These are phyloP conservation scores for Microctonus brassicae DNA, from an alignment of 2,888 invertebrate species.

Conservation along the genomic window DNA sequence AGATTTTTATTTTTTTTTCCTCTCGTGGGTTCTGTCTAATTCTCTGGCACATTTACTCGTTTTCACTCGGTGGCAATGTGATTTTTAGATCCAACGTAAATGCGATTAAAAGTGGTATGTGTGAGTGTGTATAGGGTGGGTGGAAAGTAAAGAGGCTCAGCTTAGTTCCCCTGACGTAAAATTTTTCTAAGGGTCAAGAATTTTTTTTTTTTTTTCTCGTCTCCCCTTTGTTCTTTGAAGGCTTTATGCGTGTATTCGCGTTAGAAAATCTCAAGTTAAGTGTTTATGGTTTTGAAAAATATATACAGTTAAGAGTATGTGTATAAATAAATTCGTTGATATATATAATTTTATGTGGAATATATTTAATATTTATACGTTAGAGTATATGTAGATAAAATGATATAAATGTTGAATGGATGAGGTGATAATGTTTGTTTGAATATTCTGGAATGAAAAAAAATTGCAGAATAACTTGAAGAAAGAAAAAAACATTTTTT, in stretches of 20 bases:
- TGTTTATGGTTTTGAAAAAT: neutral
- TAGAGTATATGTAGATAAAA: too few relatives aligned
- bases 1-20: too few relatives aligned
- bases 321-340: too few relatives aligned
- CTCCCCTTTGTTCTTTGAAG: neutral
- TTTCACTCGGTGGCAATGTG: neutral
- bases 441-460: neutral
- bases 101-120: neutral
- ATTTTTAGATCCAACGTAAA: neutral
- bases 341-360: too few relatives aligned
- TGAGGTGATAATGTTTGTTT: neutral
- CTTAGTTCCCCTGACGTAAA: neutral
- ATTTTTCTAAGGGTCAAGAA: neutral
- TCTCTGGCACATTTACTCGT: neutral
- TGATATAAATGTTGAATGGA: neutral
- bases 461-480: too few relatives aligned
- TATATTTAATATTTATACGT: neutral
- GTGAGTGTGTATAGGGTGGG: neutral
- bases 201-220: neutral
- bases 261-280: neutral
- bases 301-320: too few relatives aligned
- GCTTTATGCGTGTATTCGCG: neutral
- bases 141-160: neutral
- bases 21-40: neutral
- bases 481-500: too few relatives aligned